Conservation (phyloP, 2,888 invertebrate species). For the Cosmorhoe ocellata region DNA sequence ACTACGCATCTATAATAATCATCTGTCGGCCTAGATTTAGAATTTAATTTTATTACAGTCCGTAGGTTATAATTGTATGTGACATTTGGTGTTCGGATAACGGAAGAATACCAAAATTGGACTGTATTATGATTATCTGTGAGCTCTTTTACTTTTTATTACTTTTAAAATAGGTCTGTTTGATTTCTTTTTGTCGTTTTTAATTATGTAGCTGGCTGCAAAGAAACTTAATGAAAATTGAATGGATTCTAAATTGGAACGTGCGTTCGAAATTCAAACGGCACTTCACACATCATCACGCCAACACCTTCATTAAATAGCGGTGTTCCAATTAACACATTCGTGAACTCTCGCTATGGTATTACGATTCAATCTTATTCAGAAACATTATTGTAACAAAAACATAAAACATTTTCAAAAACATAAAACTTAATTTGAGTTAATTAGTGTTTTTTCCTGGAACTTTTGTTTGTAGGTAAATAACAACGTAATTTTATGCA, state of each 20-base stretch:
- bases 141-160: too few species aligned
- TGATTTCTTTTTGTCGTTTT: too few species aligned
- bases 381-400: not conserved
- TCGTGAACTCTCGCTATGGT: constrained; percentile 33
- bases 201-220: not conserved
- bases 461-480: too few species aligned
- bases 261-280: constrained; percentile 32
- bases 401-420: too few species aligned
- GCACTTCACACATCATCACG: constrained; percentile 62
- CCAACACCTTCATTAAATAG: constrained; percentile 67
- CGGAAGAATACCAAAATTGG: constrained; percentile 22
- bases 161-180: too few species aligned
- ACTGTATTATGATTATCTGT: too few species aligned
- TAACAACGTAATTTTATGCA: too few species aligned
- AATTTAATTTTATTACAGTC: constrained; percentile 43
- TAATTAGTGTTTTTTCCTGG: too few species aligned
- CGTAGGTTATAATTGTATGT: constrained; percentile 38
- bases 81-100: constrained; percentile 24
- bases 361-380: not conserved
- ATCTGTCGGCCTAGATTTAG: constrained; percentile 59
- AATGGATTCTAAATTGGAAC: constrained; percentile 19
- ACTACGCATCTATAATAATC: constrained; percentile 47
- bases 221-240: constrained; percentile 1
- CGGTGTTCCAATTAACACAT: constrained; percentile 69
- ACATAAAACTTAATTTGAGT: too few species aligned